Base-by-base conservation (phyloP, 2,888 invertebrate genomes). In the Campaea margaritaria region DNA sequence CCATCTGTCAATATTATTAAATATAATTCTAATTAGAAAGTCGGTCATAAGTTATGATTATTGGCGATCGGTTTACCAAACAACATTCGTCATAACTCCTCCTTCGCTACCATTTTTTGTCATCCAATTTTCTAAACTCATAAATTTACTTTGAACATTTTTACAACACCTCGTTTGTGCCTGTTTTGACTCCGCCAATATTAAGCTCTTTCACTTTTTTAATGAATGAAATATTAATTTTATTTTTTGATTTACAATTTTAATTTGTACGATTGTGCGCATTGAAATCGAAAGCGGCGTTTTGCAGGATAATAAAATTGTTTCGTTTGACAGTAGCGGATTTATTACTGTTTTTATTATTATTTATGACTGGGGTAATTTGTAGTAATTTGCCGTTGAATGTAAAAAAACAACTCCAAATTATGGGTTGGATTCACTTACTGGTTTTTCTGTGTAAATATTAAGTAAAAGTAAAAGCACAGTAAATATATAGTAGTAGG, bases 101-200 rank as follows among this genome's bases (percentile, higher is more conserved):
- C 53, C 36, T 39, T 10, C 31, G 51, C 58, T 51, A 75, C 71
- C 70, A 72, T 69, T 64, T 72, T 77, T 76, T 81, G 78, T 81
- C 78, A 76, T 76, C 73, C 64, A 67, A 73, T 76, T 86, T 85
- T 85, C 79, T 79, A 83, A 82, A 80, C 62, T 60, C 73, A 80
- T 83, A 82, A 84, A 83, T 85, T 72, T 62, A 60, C 63, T 31
- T 13, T 39, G 38, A 72, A 67, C 62, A 72, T 73, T 73, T 76
- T 80, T 81, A 74, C 65, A 73, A 70, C 70, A 68, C 67, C 64
- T 62, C 42, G 16, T 52, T 57, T 42, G 44, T 62, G 65, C 63
- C 45, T 54, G 60, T 73, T 72, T 70, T 64, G 59, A 61, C 68
- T 62, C 46, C 46, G 46, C 55, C 69, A 68, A 60, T 55, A 49